Evolutionary conservation across 2,888 invertebrate species (phyloP).

Genomic region (Drosophila subquinaria): DNA sequence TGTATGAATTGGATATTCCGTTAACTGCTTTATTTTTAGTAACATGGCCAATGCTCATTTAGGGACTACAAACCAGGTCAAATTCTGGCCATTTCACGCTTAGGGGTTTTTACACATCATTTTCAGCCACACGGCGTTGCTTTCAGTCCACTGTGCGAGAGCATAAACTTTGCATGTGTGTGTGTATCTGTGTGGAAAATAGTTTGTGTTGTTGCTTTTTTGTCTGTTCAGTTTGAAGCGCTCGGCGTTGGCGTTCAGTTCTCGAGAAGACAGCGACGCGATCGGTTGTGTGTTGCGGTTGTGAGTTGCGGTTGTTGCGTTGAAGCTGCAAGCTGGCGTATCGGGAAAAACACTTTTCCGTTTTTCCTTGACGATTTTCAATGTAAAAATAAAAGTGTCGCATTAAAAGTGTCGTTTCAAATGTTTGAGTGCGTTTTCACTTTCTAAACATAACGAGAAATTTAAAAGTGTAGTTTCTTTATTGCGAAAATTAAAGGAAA

Average conservation of each 20-base stretch:
- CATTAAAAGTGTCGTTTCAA: slow-evolving; percentile 30
- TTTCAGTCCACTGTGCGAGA: slow-evolving; percentile 64
- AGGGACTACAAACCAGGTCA: slow-evolving; percentile 16
- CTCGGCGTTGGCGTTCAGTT: slow-evolving; percentile 70
- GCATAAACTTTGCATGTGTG: slow-evolving; percentile 26
- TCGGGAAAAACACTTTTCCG: slow-evolving; percentile 21
- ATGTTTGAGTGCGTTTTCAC: slow-evolving; percentile 1
- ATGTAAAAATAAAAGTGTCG: slow-evolving; percentile 57
- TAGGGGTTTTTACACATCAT: slow-evolving; percentile 48
- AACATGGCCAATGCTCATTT: not conserved
- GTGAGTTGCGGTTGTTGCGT: slow-evolving; percentile 43
- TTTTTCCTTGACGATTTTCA: slow-evolving; percentile 30
- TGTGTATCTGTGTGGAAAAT: slow-evolving; percentile 58
- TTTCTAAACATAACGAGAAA: not conserved
- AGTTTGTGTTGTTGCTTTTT: slow-evolving; percentile 39
- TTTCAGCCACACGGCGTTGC: slow-evolving; percentile 14
- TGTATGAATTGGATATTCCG: slow-evolving; percentile 3
- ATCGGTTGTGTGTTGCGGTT: slow-evolving; percentile 65
- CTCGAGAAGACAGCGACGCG: slow-evolving; percentile 72
- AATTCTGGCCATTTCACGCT: slow-evolving; percentile 28
- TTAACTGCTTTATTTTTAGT: slow-evolving; percentile 27
- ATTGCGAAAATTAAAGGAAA: slow-evolving; percentile 8
- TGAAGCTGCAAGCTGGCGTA: slow-evolving; percentile 36
- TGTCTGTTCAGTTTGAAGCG: slow-evolving; percentile 48
- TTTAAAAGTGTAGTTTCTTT: no score